Evolutionary conservation across 2,888 invertebrate species (phyloP).

Genomic region (Diplazon laetatorius): DNA sequence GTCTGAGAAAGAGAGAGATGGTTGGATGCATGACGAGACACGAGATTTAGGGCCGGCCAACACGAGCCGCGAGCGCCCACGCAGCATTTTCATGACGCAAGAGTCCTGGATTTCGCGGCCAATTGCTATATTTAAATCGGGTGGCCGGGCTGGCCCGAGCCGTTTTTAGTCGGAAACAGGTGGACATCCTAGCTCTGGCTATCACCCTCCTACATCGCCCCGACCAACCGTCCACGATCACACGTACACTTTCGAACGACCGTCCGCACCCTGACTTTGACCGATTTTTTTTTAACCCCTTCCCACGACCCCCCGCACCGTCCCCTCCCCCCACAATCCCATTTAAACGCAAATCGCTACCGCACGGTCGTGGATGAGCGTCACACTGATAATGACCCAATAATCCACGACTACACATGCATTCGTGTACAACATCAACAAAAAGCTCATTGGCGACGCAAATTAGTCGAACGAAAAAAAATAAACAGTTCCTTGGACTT

Average conservation of each 20-base stretch:
- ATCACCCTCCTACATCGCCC: constrained; percentile 40
- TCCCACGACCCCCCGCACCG: constrained; percentile 43
- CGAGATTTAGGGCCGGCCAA: constrained; percentile 17
- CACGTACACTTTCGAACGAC: constrained; percentile 31
- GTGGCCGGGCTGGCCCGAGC: constrained; percentile 76
- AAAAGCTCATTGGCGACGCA: too few relatives aligned
- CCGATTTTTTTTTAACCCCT: constrained; percentile 77
- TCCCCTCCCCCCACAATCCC: constrained; percentile 21
- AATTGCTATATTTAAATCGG: constrained; percentile 78
- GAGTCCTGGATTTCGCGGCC: constrained; percentile 80
- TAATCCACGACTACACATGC: constrained; percentile 50
- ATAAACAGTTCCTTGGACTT: not conserved
- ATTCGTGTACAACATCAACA: not conserved
- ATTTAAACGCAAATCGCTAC: constrained; percentile 26
- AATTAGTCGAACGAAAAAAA: not conserved
- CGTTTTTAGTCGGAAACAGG: constrained; percentile 82
- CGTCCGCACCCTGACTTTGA: constrained; percentile 79
- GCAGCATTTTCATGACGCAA: constrained; percentile 65
- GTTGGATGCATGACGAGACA: constrained; percentile 36
- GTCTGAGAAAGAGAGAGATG: not conserved
- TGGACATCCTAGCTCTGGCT: constrained; percentile 73
- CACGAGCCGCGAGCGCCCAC: constrained; percentile 53
- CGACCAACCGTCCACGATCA: constrained; percentile 20
- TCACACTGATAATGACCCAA: constrained; percentile 74
- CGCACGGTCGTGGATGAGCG: constrained; percentile 14